A percentile compares a stretch with the other conserved stretches of the same genome.
Conservation (phyloP, 2,888 invertebrate genomes). For the Drosophila tanythrix region DNA sequence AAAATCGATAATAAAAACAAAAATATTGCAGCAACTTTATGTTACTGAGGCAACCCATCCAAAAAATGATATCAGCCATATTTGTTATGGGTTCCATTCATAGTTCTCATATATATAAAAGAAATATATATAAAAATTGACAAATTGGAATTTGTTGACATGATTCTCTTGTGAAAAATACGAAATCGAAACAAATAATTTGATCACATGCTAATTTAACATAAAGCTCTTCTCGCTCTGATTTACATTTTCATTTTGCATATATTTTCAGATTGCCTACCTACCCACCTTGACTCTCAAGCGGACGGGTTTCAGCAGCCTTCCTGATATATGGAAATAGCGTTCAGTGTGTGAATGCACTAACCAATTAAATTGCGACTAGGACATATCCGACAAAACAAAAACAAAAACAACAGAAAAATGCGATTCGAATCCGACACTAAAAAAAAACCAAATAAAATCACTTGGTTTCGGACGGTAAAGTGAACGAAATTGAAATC, state of each 20-base stretch:
- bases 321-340: conserved; percentile 23
- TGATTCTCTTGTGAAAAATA: neutral
- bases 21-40: neutral
- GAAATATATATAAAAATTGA: neutral
- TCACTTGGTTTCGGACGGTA: conserved; percentile 23
- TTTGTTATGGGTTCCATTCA: neutral
- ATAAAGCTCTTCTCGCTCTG: neutral
- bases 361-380: conserved; percentile 71
- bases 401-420: conserved; percentile 8
- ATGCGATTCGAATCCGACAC: conserved; percentile 52
- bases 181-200: neutral
- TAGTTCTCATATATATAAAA: neutral
- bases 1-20: neutral
- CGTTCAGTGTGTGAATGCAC: conserved; percentile 40
- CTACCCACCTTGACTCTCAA: conserved; percentile 20
- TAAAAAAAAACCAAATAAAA: conserved; percentile 15
- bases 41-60: neutral
- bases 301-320: conserved; percentile 33
- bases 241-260: conserved; percentile 9
- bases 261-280: neutral
- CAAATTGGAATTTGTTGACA: conserved; percentile 5
- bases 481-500: conserved; percentile 45
- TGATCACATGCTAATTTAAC: conserved; percentile 1
- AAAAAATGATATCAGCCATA: neutral
- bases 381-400: conserved; percentile 46